Percentiles rank a stretch among this genome's conserved stretches.
phyloP scores from a whole-genome alignment of 2,113 vertebrate species.

The Oxygymnocypris stewartii region DNA sequence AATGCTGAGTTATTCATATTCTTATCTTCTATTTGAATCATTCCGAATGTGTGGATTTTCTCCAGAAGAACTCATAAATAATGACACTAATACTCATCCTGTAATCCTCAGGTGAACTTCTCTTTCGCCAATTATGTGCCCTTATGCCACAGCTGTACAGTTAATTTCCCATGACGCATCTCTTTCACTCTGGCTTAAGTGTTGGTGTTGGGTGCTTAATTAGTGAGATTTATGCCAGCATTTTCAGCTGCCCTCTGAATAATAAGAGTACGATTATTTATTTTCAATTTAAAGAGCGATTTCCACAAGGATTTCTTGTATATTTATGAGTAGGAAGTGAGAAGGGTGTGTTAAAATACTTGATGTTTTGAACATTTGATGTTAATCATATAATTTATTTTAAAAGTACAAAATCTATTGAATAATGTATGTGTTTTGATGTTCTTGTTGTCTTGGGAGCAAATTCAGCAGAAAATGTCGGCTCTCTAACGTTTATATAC shows the following conservation, averaged over 20 bases:
- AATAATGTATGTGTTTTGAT: neutral
- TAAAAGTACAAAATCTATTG: neutral
- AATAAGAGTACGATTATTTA: neutral
- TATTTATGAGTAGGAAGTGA: neutral
- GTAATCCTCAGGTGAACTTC: slow-evolving; percentile 3
- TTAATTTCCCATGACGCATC: neutral
- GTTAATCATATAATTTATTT: neutral
- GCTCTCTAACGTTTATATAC: neutral
- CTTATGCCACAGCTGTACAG: neutral
- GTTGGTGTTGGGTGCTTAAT: neutral
- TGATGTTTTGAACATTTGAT: neutral
- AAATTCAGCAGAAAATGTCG: neutral
- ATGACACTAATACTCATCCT: neutral
- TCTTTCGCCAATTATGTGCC: neutral
- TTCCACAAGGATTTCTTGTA: neutral
- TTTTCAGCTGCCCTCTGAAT: neutral
- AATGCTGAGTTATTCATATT: neutral
- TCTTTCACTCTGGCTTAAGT: neutral
- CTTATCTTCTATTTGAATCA: neutral
- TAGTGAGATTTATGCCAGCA: neutral
- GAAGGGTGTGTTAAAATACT: neutral
- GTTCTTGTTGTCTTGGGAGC: neutral
- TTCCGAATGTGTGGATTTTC: neutral
- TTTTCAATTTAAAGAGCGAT: neutral
- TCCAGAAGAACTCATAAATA: neutral